phyloP scores from a whole-genome alignment of 2,113 vertebrate species.

The Patagioenas fasciata region DNA sequence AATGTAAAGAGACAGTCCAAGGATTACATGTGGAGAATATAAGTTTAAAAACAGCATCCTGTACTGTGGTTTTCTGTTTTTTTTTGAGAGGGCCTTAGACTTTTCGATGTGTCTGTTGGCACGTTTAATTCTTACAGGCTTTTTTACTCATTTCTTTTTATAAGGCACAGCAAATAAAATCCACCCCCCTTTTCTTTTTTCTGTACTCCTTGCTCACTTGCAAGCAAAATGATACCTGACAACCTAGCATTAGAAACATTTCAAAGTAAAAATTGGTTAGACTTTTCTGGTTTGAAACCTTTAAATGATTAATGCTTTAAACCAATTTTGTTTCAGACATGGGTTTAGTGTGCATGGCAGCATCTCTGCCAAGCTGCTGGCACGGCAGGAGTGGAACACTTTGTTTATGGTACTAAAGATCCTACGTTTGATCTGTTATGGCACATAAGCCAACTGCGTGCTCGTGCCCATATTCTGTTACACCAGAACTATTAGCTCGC shows the following conservation, averaged over 20 bases:
- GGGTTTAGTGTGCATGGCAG: not conserved
- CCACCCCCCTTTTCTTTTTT: not conserved
- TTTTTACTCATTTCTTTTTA: not conserved
- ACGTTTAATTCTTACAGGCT: not conserved
- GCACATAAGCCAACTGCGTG: not conserved
- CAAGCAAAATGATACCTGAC: not conserved
- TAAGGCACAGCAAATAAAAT: not conserved
- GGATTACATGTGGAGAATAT: not conserved
- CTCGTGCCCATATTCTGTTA: not conserved
- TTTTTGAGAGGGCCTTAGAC: not conserved
- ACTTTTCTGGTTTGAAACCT: not conserved
- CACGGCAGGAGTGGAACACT: not conserved
- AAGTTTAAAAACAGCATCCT: not conserved
- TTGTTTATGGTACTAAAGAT: not conserved
- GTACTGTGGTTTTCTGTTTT: not conserved
- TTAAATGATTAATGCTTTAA: not conserved
- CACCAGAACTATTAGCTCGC: not conserved
- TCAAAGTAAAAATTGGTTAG: not conserved
- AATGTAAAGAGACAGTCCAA: not conserved
- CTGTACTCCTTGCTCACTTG: not conserved
- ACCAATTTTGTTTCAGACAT: not conserved
- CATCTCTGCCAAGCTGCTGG: not conserved
- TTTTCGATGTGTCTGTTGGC: not conserved
- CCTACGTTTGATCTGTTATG: not conserved
- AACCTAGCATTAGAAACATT: not conserved